These are phyloP conservation scores for Ophion obscuratus DNA, from an alignment of 2,888 invertebrate species.

Conservation along the genomic window DNA sequence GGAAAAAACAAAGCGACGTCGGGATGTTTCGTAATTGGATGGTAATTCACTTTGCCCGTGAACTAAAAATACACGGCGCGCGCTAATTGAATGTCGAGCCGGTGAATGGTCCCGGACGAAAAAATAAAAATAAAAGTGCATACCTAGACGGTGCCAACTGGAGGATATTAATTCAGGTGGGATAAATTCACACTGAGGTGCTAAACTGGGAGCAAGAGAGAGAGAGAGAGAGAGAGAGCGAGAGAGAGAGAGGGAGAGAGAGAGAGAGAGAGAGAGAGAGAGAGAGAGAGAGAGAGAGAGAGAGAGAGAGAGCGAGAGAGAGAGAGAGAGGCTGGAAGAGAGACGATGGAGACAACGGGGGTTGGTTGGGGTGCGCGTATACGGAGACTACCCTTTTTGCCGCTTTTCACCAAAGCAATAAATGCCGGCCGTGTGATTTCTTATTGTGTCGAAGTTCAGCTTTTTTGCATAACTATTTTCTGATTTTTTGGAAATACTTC, in stretches of 20 bases:
- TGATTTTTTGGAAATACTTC: no score
- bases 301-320: no score
- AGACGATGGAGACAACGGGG: not conserved
- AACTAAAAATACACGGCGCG: conserved; percentile 57
- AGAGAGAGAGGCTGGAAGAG: not conserved
- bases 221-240: conserved; percentile 8
- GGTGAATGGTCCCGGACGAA: conserved; percentile 40
- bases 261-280: no score
- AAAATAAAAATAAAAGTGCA: conserved; percentile 23
- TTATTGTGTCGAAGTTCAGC: not conserved
- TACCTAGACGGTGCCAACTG: conserved; percentile 41
- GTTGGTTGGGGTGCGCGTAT: not conserved
- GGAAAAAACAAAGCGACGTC: conserved; percentile 27
- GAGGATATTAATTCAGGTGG: conserved; percentile 42
- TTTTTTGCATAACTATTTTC: not conserved
- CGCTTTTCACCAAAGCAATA: not conserved
- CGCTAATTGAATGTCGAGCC: conserved; percentile 60
- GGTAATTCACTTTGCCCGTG: conserved; percentile 59
- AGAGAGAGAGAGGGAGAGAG: not conserved
- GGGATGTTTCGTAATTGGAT: conserved; percentile 60
- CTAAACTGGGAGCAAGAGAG: not conserved
- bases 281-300: no score
- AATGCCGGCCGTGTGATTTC: not conserved
- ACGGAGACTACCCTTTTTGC: not conserved
- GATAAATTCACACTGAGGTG: conserved; percentile 15